Percentiles rank a stretch among this genome's conserved stretches.
phyloP scores from a whole-genome alignment of 2,888 invertebrate species.

The Drosophila phalerata region DNA sequence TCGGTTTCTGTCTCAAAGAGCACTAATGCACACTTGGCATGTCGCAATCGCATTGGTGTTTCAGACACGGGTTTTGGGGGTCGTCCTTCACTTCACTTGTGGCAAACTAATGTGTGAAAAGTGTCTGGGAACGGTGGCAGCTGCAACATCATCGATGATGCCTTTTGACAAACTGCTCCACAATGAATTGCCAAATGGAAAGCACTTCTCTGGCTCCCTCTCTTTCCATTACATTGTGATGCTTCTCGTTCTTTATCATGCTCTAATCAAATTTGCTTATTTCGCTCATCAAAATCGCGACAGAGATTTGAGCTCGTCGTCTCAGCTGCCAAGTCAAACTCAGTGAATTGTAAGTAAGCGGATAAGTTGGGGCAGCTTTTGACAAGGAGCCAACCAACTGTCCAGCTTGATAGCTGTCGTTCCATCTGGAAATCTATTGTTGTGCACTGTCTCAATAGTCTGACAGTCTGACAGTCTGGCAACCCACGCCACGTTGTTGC shows the following conservation, averaged over 20 bases:
- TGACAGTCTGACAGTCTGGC: conserved; percentile 23
- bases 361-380: conserved; percentile 62
- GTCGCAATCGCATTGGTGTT: conserved; percentile 55
- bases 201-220: background rate
- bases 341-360: conserved; percentile 76
- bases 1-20: conserved; percentile 2
- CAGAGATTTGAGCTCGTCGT: conserved; percentile 36
- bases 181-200: conserved; percentile 50
- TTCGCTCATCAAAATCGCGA: conserved; percentile 57
- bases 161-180: conserved; percentile 56
- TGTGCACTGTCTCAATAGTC: conserved; percentile 25
- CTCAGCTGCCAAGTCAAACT: conserved; percentile 46
- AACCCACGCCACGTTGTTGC: conserved; percentile 44
- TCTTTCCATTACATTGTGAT: background rate
- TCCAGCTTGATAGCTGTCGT: conserved; percentile 49
- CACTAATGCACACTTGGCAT: conserved; percentile 69
- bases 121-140: conserved; percentile 63
- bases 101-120: conserved; percentile 59
- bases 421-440: conserved; percentile 54
- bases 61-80: background rate
- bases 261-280: conserved; percentile 56
- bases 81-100: conserved; percentile 30
- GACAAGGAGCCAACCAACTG: conserved; percentile 49
- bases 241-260: conserved; percentile 5
- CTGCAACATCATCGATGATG: conserved; percentile 61